Conservation (phyloP, 2,888 invertebrate genomes). For the Drosophila nr. perissopoda region DNA sequence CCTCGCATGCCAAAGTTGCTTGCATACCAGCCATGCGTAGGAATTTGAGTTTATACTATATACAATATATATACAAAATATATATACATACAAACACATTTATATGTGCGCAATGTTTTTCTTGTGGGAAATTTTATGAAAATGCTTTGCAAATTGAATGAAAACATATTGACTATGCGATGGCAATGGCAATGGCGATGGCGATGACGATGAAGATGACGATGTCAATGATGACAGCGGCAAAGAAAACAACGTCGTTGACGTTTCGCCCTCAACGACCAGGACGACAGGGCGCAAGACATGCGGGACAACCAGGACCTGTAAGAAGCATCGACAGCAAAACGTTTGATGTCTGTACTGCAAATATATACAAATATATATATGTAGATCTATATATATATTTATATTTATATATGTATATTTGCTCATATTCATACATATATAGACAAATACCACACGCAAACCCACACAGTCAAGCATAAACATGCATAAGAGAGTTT, state of each 20-base stretch:
- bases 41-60: constrained; percentile 31
- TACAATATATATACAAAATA: background rate
- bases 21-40: constrained; percentile 45
- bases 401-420: constrained; percentile 56
- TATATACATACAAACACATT: constrained; percentile 33
- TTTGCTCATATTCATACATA: constrained; percentile 54
- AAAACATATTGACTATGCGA: constrained; percentile 82
- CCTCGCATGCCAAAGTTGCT: constrained; percentile 66
- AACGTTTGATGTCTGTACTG: constrained; percentile 76
- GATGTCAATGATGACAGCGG: constrained; percentile 65
- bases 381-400: constrained; percentile 33
- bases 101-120: constrained; percentile 77
- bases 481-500: constrained; percentile 34
- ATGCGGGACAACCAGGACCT: constrained; percentile 15
- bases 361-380: constrained; percentile 74
- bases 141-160: constrained; percentile 82
- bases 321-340: constrained; percentile 45
- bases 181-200: constrained; percentile 49
- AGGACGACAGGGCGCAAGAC: constrained; percentile 7
- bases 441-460: constrained; percentile 23
- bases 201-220: constrained; percentile 56
- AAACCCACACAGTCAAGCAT: constrained; percentile 12
- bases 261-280: constrained; percentile 32
- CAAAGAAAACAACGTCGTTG: constrained; percentile 76
- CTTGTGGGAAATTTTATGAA: constrained; percentile 81